phyloP scores from a whole-genome alignment of 2,113 vertebrate species.

The Microcebus jonahi region DNA sequence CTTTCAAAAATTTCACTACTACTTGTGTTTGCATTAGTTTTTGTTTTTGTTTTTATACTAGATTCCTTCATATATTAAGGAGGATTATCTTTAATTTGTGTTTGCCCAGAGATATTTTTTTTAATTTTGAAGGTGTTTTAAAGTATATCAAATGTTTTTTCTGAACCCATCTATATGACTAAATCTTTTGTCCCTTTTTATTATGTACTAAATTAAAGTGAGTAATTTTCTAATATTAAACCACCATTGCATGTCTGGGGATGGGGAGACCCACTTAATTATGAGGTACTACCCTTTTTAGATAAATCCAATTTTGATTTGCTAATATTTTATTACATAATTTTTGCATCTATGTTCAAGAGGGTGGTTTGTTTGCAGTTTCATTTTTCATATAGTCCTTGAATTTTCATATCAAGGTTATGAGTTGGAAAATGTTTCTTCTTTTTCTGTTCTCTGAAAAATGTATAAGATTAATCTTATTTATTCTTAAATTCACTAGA shows the following conservation, averaged over 20 bases:
- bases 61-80: not conserved
- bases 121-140: not conserved
- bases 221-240: not conserved
- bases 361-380: not conserved
- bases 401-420: not conserved
- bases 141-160: not conserved
- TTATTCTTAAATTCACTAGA: not conserved
- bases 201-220: not conserved
- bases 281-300: not conserved
- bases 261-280: not conserved
- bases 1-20: not conserved
- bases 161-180: not conserved
- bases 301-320: not conserved
- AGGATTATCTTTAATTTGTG: not conserved
- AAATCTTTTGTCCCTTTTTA: not conserved
- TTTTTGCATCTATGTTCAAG: not conserved
- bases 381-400: not conserved
- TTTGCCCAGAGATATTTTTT: not conserved
- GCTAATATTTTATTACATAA: not conserved
- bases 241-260: not conserved
- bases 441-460: not conserved
- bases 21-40: not conserved
- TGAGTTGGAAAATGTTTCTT: not conserved
- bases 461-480: not conserved
- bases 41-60: not conserved